A percentile compares a stretch with the other conserved stretches of the same genome.
Evolutionary conservation across 2,113 vertebrate genomes (phyloP).

Genomic region (Parus major): DNA sequence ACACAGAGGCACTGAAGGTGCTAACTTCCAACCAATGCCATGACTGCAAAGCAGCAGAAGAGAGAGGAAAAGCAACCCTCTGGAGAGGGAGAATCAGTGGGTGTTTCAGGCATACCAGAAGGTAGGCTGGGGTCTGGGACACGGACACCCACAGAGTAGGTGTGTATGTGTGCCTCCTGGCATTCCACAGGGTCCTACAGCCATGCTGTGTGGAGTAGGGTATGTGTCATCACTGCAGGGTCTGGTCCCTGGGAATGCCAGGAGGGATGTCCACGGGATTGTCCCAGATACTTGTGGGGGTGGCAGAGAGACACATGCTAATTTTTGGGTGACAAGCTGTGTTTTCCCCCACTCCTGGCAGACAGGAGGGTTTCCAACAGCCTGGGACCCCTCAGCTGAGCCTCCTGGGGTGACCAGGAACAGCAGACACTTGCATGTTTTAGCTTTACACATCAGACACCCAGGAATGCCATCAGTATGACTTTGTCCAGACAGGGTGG

Average conservation of each 20-base stretch:
- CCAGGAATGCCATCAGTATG: neutral
- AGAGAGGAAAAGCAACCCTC: neutral
- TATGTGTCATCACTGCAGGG: neutral
- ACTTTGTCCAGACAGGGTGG: rapidly evolving
- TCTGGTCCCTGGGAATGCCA: neutral
- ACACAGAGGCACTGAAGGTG: neutral
- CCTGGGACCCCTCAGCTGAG: rapidly evolving
- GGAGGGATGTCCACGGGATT: neutral
- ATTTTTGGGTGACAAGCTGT: neutral
- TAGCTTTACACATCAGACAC: neutral
- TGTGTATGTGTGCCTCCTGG: neutral
- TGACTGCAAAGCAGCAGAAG: neutral
- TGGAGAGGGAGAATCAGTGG: neutral
- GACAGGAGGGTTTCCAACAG: neutral
- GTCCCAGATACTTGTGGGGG: neutral
- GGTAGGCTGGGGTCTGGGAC: neutral
- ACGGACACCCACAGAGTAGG: rapidly evolving
- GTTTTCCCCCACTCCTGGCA: neutral
- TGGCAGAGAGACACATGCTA: neutral
- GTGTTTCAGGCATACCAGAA: neutral
- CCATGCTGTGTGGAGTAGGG: rapidly evolving
- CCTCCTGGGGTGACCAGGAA: rapidly evolving
- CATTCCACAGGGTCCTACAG: neutral
- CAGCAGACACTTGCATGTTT: neutral
- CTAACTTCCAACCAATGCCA: neutral